These are phyloP conservation scores for Melieria crassipennis DNA, from an alignment of 2,888 invertebrate genomes.

Conservation along the genomic window DNA sequence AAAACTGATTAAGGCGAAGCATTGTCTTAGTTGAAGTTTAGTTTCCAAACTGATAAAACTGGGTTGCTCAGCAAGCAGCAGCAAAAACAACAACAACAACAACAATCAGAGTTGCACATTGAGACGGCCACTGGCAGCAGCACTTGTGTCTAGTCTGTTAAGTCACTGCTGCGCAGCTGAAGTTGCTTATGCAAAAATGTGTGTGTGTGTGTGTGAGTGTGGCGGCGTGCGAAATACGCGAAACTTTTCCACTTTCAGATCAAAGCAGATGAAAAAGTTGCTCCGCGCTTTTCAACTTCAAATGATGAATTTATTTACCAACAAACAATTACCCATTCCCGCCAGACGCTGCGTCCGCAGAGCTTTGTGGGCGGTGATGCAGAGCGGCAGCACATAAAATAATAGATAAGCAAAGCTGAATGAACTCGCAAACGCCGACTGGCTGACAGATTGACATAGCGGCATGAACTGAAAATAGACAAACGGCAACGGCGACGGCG, in stretches of 20 bases:
- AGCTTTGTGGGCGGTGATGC: background rate
- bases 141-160: background rate
- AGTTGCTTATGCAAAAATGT: background rate
- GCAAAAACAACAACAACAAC: background rate
- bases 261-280: slow-evolving; percentile 23
- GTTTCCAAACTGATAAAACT: slow-evolving; percentile 19
- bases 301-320: slow-evolving; percentile 29
- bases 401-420: background rate
- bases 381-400: slow-evolving; percentile 3
- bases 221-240: slow-evolving; percentile 19
- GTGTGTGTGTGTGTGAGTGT: background rate
- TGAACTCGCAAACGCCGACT: background rate
- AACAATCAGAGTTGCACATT: too few relatives aligned
- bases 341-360: too few relatives aligned
- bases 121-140: background rate
- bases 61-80: slow-evolving; percentile 14
- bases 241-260: slow-evolving; percentile 26
- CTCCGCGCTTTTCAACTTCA: slow-evolving; percentile 26
- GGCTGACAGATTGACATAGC: background rate
- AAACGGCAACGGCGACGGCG: slow-evolving; percentile 13
- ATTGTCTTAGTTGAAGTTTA: slow-evolving; percentile 21
- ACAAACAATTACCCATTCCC: slow-evolving; percentile 1
- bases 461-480: too few relatives aligned
- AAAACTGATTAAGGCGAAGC: slow-evolving; percentile 26
- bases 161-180: background rate